phyloP scores from a whole-genome alignment of 2,113 vertebrate genomes.

The Syrmaticus mikado region DNA sequence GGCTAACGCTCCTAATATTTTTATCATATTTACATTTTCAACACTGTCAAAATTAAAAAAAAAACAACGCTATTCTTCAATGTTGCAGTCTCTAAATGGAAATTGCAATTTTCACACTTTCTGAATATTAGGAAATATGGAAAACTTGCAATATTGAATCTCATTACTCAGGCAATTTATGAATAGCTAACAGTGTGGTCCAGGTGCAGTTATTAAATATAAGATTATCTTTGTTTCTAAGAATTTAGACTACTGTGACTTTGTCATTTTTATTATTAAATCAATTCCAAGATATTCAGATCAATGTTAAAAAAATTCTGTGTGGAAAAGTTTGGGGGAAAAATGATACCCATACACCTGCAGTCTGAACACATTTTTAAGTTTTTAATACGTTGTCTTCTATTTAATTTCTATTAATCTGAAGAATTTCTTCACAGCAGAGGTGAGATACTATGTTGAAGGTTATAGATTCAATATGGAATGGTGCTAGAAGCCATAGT shows the following conservation, averaged over 20 bases:
- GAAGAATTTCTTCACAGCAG: neutral
- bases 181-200: neutral
- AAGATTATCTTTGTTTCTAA: neutral
- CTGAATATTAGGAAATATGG: neutral
- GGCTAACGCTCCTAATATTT: neutral
- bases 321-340: neutral
- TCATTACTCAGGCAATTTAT: neutral
- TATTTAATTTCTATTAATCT: neutral
- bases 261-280: neutral
- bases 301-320: neutral
- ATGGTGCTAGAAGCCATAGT: neutral
- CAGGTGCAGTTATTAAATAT: neutral
- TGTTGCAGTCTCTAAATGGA: neutral
- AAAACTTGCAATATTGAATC: neutral
- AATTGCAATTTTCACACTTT: neutral
- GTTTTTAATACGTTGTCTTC: neutral
- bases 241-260: neutral
- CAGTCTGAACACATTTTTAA: neutral
- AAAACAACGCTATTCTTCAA: neutral
- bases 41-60: neutral
- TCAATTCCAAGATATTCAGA: neutral
- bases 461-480: neutral
- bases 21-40: neutral
- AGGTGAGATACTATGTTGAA: neutral
- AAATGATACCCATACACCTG: neutral